These are phyloP conservation scores for Atta cephalotes DNA, from an alignment of 1,140 invertebrate genomes.

Conservation along the genomic window DNA sequence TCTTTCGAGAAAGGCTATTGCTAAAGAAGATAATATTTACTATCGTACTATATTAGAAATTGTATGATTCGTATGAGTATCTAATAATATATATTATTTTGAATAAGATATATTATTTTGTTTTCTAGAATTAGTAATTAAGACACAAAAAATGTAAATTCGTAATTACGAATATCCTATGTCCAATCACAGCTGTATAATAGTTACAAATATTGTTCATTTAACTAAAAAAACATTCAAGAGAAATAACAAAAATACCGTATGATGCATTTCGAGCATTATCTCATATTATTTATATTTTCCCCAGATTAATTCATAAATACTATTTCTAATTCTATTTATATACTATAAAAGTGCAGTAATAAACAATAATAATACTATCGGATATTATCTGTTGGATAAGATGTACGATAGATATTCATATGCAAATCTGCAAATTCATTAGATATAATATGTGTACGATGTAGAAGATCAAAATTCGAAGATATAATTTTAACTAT, in stretches of 20 bases:
- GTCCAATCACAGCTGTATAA: background rate
- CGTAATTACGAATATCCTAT: background rate
- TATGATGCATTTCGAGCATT: slow-evolving; percentile 8
- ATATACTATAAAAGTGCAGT: background rate
- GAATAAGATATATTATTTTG: background rate
- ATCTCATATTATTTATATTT: slow-evolving; percentile 3
- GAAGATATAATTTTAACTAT: slow-evolving; percentile 25
- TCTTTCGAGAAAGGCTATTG: slow-evolving; percentile 18
- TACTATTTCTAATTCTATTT: background rate
- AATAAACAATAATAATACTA: slow-evolving; percentile 36
- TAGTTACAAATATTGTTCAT: background rate
- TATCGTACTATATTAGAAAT: slow-evolving; percentile 2
- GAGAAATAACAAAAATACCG: slow-evolving; percentile 4
- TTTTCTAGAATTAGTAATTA: background rate
- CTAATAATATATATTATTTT: background rate
- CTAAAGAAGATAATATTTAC: background rate
- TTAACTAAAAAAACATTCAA: background rate
- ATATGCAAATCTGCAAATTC: slow-evolving; percentile 41
- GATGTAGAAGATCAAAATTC: slow-evolving; percentile 24
- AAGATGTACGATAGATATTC: slow-evolving; percentile 47
- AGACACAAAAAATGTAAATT: background rate
- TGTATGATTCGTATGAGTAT: background rate
- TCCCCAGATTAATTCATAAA: background rate
- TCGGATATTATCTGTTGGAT: slow-evolving; percentile 28
- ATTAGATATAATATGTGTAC: slow-evolving; percentile 2